These are phyloP conservation scores for Oxycera nigricornis DNA, from an alignment of 2,888 invertebrate genomes.

Conservation along the genomic window DNA sequence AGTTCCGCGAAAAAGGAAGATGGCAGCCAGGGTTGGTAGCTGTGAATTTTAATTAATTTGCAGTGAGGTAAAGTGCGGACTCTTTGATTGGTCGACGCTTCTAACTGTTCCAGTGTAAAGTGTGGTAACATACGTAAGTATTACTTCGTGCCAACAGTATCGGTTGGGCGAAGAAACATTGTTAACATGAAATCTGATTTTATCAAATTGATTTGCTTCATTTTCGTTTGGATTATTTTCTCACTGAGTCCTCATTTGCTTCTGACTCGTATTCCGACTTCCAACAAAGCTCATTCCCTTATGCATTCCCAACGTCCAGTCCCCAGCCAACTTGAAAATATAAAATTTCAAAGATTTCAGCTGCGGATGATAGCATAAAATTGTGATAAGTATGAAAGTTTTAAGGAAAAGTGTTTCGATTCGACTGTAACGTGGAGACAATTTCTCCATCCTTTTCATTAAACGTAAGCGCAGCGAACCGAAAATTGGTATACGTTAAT, in stretches of 20 bases:
- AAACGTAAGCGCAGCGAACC: not conserved
- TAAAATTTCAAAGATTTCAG: constrained; percentile 40
- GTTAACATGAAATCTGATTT: constrained; percentile 2
- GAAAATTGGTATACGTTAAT: not conserved
- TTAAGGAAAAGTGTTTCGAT: not conserved
- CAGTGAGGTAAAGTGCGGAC: constrained; percentile 54
- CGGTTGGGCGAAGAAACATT: constrained; percentile 62
- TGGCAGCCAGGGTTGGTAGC: constrained; percentile 52
- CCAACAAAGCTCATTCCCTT: no score
- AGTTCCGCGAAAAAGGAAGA: constrained; percentile 7
- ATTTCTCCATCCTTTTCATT: not conserved
- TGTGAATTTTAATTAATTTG: constrained; percentile 52
- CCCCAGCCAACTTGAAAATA: constrained; percentile 14
- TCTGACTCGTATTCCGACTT: no score
- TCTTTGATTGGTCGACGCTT: constrained; percentile 13
- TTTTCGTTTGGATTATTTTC: constrained; percentile 43
- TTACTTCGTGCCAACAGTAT: constrained; percentile 65
- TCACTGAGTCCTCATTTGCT: constrained; percentile 44
- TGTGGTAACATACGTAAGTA: constrained; percentile 61
- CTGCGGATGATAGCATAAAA: not conserved
- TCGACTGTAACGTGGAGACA: not conserved
- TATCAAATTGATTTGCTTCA: constrained; percentile 41
- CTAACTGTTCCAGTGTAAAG: not conserved
- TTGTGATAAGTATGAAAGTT: constrained; percentile 6
- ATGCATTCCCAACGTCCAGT: constrained; percentile 33